Evolutionary conservation across 2,888 invertebrate species (phyloP).

Genomic region (Philonicus albiceps): DNA sequence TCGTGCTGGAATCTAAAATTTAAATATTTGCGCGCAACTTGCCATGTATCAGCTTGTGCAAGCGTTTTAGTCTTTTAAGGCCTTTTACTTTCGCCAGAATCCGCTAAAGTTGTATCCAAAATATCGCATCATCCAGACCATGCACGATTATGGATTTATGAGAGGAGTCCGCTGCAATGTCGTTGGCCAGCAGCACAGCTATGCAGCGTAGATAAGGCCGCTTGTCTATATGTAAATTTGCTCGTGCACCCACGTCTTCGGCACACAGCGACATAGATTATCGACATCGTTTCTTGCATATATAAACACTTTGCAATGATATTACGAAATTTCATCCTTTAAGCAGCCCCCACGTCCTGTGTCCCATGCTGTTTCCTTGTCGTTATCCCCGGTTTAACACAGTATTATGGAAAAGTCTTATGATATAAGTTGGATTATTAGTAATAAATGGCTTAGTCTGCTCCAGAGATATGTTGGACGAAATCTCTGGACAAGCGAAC

Average conservation of each 20-base stretch:
- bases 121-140: not conserved
- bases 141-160: not conserved
- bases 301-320: conserved; percentile 41
- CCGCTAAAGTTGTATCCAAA: not conserved
- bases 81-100: not conserved
- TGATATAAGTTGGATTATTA: conserved; percentile 42
- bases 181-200: not conserved
- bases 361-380: conserved; percentile 29
- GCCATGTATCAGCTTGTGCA: not conserved
- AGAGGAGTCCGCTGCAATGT: not conserved
- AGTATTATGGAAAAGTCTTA: conserved; percentile 41
- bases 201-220: conserved; percentile 4
- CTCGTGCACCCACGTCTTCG: conserved; percentile 9
- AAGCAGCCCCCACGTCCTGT: not conserved
- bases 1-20: not conserved
- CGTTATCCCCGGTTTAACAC: conserved; percentile 36
- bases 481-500: not conserved
- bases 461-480: conserved; percentile 16
- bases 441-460: conserved; percentile 39
- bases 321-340: conserved; percentile 38
- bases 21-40: not conserved
- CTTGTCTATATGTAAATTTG: conserved; percentile 39
- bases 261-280: conserved; percentile 20
- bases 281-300: conserved; percentile 40
- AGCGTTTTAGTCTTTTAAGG: not conserved